phyloP scores from a whole-genome alignment of 2,888 invertebrate species.

The Gymnocheta viridis region DNA sequence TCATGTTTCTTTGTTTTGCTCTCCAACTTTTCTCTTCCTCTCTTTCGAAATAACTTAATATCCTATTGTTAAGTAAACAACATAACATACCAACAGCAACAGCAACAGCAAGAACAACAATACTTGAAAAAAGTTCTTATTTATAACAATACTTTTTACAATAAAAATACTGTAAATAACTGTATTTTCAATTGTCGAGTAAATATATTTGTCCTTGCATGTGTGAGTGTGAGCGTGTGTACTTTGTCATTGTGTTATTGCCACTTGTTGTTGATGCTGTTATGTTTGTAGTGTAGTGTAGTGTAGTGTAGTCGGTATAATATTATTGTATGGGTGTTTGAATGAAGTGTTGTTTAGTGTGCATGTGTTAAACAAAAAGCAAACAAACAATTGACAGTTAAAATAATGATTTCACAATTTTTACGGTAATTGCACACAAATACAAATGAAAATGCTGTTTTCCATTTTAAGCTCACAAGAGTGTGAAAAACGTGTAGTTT shows the following conservation, averaged over 20 bases:
- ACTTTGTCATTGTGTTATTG: constrained; percentile 36
- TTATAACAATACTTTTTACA: constrained; percentile 27
- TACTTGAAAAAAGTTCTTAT: neutral
- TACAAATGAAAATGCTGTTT: neutral
- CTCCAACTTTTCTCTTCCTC: constrained; percentile 1
- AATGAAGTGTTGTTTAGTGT: constrained; percentile 12
- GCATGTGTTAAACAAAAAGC: constrained; percentile 48
- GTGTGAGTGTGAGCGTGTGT: neutral
- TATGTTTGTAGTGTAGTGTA: neutral
- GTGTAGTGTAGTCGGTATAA: neutral
- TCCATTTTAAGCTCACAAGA: neutral
- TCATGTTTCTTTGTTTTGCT: constrained; percentile 9
- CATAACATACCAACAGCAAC: neutral
- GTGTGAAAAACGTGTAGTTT: neutral
- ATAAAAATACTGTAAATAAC: constrained; percentile 41
- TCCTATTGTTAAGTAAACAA: constrained; percentile 58
- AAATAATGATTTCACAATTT: constrained; percentile 65
- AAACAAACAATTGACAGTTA: constrained; percentile 64
- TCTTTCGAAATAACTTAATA: constrained; percentile 53
- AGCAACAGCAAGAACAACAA: constrained; percentile 12
- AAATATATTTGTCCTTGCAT: constrained; percentile 9
- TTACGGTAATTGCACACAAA: constrained; percentile 59
- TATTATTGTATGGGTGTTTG: neutral
- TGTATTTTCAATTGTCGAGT: constrained; percentile 43
- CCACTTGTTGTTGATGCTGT: constrained; percentile 50